Evolutionary conservation across 2,797 vertebrate species (phyloP).

Genomic region (Karalla daura): DNA sequence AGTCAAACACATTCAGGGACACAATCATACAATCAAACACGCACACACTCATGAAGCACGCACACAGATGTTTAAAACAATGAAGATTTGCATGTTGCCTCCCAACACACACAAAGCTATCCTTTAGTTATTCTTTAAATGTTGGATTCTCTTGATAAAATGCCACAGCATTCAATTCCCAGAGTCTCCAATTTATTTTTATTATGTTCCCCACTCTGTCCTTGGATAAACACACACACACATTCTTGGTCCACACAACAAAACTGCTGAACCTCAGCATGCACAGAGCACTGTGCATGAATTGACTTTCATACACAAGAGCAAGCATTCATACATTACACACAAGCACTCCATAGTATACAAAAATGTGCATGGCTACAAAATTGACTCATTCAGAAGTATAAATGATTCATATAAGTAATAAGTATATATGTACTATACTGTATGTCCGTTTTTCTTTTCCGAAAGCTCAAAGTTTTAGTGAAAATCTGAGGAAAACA

Average conservation of each 20-base stretch:
- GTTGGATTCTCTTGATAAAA: not conserved
- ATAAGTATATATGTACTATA: too few species aligned
- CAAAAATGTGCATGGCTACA: too few species aligned
- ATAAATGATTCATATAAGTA: too few species aligned
- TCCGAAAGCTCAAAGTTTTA: too few species aligned
- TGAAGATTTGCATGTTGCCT: not conserved
- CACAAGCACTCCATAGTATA: not conserved
- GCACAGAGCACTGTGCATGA: not conserved
- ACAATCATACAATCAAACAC: not conserved
- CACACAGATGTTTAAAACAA: not conserved
- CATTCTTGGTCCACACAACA: too few species aligned
- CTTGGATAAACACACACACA: not conserved
- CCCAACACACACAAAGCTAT: not conserved
- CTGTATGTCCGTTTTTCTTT: too few species aligned
- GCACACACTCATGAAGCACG: not conserved
- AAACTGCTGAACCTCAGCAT: not conserved
- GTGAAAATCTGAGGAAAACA: too few species aligned
- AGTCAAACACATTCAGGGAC: slow-evolving; percentile 10
- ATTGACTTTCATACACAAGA: not conserved
- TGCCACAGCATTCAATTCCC: slow-evolving; percentile 5
- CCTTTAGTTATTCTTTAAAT: not conserved
- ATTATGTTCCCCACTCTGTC: not conserved
- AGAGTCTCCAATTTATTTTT: slow-evolving; percentile 12
- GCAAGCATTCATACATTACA: not conserved
- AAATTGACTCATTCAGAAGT: too few species aligned